A percentile compares a stretch with the other conserved stretches of the same genome.
phyloP scores from a whole-genome alignment of 1,140 invertebrate genomes.

The Plodia interpunctella region DNA sequence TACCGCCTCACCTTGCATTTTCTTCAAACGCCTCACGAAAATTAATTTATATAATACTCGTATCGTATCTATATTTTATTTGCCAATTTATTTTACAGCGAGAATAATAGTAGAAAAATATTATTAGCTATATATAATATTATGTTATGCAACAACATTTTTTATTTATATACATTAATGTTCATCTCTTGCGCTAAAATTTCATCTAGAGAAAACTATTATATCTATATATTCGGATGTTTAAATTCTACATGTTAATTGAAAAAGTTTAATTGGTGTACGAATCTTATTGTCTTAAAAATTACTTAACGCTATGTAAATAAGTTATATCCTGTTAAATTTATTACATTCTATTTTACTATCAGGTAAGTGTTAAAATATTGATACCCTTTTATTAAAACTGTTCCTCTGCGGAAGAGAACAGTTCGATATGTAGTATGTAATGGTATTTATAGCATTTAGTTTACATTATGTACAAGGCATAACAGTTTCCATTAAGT shows the following conservation, averaged over 20 bases:
- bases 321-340: conserved; percentile 74
- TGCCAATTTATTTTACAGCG: not conserved
- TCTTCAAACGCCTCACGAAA: too few species aligned
- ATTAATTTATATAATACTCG: not conserved
- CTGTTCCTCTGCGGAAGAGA: conserved; percentile 57
- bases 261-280: conserved; percentile 3
- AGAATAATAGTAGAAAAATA: not conserved
- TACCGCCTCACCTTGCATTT: not conserved
- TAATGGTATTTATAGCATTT: conserved; percentile 13
- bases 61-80: not conserved
- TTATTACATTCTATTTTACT: conserved; percentile 76
- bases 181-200: conserved; percentile 6
- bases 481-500: conserved; percentile 10
- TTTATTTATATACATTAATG: too few species aligned
- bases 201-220: not conserved
- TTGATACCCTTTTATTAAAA: conserved; percentile 64
- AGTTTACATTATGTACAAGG: conserved; percentile 11
- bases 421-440: conserved; percentile 33
- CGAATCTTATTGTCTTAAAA: conserved; percentile 22
- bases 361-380: conserved; percentile 69
- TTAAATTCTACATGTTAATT: not conserved
- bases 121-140: too few species aligned
- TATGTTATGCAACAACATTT: too few species aligned
- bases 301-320: conserved; percentile 61
- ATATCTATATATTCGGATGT: not conserved